Conservation (phyloP, 2,797 vertebrate species). For the Pseudochirops corinnae region DNA sequence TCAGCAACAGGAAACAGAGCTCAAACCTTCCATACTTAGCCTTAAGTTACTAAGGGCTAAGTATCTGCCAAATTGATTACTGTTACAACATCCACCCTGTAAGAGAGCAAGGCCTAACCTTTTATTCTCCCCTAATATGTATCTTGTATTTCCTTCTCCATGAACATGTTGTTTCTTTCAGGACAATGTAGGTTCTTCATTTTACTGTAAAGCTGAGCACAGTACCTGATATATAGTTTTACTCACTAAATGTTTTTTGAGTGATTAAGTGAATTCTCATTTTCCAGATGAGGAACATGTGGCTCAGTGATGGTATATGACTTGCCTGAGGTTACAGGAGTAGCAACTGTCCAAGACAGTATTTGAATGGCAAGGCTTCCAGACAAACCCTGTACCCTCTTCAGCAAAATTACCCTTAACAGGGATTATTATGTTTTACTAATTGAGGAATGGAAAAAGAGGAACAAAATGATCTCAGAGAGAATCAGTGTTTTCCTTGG, state of each 20-base stretch:
- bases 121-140: neutral
- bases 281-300: neutral
- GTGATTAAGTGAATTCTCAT: neutral
- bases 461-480: constrained; percentile 4
- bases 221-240: neutral
- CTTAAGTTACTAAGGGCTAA: no score
- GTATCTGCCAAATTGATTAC: no score
- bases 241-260: neutral
- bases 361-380: neutral
- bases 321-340: neutral
- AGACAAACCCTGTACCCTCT: neutral
- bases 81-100: no score
- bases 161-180: neutral
- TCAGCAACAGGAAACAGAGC: no score
- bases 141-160: neutral
- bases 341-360: neutral
- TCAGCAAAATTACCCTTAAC: neutral
- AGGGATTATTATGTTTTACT: neutral
- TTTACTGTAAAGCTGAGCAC: neutral
- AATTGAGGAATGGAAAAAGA: constrained; percentile 5
- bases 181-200: neutral
- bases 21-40: no score
- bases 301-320: neutral
- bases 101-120: neutral
- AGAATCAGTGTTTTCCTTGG: neutral